Percentiles rank a stretch among this genome's conserved stretches.
Conservation (phyloP, 2,113 vertebrate genomes). For the Microtus montanus region DNA sequence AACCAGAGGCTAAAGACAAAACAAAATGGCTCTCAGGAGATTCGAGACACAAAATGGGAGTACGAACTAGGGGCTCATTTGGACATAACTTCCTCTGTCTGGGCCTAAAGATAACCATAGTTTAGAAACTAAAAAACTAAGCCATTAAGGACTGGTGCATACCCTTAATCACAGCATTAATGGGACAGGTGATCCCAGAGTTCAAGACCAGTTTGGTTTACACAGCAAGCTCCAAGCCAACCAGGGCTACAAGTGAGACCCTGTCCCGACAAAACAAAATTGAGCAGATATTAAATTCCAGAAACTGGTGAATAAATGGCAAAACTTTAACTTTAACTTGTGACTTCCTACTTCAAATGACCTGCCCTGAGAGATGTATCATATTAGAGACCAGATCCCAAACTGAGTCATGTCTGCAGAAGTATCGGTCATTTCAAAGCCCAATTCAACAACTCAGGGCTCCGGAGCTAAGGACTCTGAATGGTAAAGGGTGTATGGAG, state of each 20-base stretch:
- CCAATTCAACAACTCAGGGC: neutral
- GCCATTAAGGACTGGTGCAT: neutral
- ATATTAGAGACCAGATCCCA: constrained; percentile 18
- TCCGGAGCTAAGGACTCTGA: neutral
- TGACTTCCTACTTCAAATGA: constrained; percentile 33
- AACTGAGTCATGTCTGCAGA: constrained; percentile 6
- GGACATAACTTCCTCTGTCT: neutral
- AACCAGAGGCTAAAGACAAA: constrained; percentile 49
- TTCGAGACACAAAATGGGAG: constrained; percentile 24
- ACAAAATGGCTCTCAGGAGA: constrained; percentile 54
- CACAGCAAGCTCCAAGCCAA: neutral
- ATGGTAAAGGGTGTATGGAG: constrained; percentile 21
- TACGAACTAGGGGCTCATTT: neutral
- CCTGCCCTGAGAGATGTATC: neutral
- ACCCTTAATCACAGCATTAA: neutral
- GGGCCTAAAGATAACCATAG: neutral
- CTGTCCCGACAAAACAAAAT: neutral
- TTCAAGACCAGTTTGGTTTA: neutral
- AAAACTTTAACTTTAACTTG: constrained; percentile 24
- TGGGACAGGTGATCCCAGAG: neutral
- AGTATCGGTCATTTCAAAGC: neutral
- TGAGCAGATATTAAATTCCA: constrained; percentile 16
- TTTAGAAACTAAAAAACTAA: neutral
- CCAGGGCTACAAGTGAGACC: neutral
- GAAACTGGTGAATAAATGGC: constrained; percentile 48